phyloP scores from a whole-genome alignment of 2,113 vertebrate genomes.

The Hiodon tergisus region DNA sequence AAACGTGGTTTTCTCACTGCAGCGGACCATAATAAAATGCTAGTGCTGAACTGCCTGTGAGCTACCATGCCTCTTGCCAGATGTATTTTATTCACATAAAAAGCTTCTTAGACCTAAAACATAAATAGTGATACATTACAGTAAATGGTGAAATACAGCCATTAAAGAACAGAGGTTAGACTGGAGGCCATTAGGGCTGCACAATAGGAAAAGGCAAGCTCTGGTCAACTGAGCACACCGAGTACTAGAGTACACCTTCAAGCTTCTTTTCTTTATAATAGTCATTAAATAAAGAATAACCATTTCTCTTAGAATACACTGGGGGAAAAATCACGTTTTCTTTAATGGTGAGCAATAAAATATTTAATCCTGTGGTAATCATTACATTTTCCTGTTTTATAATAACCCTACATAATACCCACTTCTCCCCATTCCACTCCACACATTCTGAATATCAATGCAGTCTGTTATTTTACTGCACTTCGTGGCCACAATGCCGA shows the following conservation, averaged over 20 bases:
- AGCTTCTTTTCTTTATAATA: no score
- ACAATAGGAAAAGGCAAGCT: background rate
- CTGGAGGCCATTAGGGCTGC: background rate
- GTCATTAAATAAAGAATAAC: no score
- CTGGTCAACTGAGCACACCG: background rate
- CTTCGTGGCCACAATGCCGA: background rate
- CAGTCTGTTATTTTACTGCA: background rate
- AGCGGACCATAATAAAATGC: no score
- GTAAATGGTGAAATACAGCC: no score
- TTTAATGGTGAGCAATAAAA: background rate
- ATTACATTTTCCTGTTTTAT: background rate
- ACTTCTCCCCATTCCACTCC: background rate
- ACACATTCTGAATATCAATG: no score
- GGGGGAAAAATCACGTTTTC: background rate
- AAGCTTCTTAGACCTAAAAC: no score
- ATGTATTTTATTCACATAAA: no score
- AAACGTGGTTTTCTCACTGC: no score
- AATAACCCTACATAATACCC: background rate
- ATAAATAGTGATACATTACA: no score
- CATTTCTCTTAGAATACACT: background rate
- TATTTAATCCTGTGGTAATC: background rate
- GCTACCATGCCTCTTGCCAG: no score
- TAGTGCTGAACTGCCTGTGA: no score
- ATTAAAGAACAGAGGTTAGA: background rate
- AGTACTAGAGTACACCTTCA: background rate